These are phyloP conservation scores for Corythornis leucogaster DNA, from an alignment of 2,797 vertebrate genomes.

Conservation along the genomic window DNA sequence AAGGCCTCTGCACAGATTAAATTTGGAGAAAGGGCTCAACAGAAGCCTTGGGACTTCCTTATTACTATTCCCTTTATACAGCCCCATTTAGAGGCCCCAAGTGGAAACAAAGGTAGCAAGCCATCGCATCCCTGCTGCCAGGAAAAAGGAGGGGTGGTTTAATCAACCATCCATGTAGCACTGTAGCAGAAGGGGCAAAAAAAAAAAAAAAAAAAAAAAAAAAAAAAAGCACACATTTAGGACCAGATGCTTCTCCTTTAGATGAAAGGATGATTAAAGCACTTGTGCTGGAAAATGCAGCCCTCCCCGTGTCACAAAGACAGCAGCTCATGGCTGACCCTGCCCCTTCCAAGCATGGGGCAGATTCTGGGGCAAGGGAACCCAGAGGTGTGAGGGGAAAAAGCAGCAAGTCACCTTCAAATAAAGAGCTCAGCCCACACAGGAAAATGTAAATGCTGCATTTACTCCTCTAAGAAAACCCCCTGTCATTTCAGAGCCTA, in stretches of 20 bases:
- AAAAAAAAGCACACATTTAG: slow-evolving; percentile 22
- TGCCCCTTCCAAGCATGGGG: not conserved
- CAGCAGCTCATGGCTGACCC: not conserved
- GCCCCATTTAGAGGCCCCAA: slow-evolving; percentile 50
- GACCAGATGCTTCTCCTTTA: slow-evolving; percentile 68
- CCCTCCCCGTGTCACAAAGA: not conserved
- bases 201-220: not conserved
- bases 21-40: not conserved
- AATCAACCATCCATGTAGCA: slow-evolving; percentile 48
- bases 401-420: not conserved
- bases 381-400: not conserved
- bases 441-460: not conserved
- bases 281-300: slow-evolving; percentile 55
- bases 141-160: slow-evolving; percentile 41
- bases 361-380: not conserved
- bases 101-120: slow-evolving; percentile 66
- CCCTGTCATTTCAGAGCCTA: not conserved
- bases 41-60: slow-evolving; percentile 33
- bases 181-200: slow-evolving; percentile 49
- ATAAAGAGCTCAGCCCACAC: not conserved
- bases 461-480: slow-evolving; percentile 6
- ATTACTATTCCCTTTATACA: slow-evolving; percentile 34
- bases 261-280: slow-evolving; percentile 59
- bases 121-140: slow-evolving; percentile 46
- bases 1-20: not conserved